phyloP scores from a whole-genome alignment of 37 sponge, comb jelly and placozoan species.

The Geodia barretti region DNA sequence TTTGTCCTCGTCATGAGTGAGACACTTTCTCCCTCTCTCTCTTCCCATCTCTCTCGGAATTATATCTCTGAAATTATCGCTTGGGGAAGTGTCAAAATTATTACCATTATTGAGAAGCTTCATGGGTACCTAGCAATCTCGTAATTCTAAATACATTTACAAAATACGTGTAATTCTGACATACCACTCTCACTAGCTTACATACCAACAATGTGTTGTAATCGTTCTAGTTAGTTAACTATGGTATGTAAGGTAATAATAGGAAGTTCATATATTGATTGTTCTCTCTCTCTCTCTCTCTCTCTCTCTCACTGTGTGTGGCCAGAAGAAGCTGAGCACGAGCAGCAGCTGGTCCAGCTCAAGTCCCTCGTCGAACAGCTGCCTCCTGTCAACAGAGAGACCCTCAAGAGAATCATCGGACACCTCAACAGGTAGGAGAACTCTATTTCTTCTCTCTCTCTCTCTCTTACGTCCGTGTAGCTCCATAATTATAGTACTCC shows the following conservation, averaged over 20 bases:
- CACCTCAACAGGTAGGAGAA: constrained; percentile 61
- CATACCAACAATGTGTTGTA: too few relatives aligned
- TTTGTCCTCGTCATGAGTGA: constrained; percentile 63
- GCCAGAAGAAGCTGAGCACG: constrained; percentile 54
- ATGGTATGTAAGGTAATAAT: too few relatives aligned
- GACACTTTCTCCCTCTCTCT: constrained; percentile 14
- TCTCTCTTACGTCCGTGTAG: too few relatives aligned
- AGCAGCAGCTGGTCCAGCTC: constrained; percentile 55
- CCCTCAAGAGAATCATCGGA: constrained; percentile 64
- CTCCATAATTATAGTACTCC: too few relatives aligned
- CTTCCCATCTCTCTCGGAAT: neutral
- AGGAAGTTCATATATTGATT: too few relatives aligned
- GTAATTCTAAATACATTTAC: too few relatives aligned
- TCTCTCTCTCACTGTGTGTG: constrained; percentile 34
- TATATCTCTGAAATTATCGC: neutral
- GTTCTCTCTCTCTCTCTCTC: constrained; percentile 23
- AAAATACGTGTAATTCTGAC: too few relatives aligned
- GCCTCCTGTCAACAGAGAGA: constrained; percentile 73
- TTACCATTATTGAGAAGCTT: neutral
- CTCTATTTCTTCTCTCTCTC: too few relatives aligned
- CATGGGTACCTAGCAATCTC: too few relatives aligned
- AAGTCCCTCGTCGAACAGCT: constrained; percentile 69
- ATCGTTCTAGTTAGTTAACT: too few relatives aligned
- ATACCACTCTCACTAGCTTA: too few relatives aligned
- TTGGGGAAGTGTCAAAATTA: neutral